Evolutionary conservation across 1,140 invertebrate species (phyloP).

Genomic region (Pseudomyrmex sp.): DNA sequence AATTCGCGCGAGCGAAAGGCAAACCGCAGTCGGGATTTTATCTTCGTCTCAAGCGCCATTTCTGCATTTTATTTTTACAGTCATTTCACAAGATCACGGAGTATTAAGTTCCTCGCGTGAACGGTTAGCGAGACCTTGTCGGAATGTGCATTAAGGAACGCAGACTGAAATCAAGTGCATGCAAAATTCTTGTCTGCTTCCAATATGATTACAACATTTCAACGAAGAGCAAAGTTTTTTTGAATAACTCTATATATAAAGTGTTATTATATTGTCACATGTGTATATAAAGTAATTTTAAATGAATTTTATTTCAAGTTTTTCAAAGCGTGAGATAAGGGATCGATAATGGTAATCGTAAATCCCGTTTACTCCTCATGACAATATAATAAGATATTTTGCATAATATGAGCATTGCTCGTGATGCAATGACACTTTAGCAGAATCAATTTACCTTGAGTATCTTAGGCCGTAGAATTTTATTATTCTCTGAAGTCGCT

Average conservation of each 20-base stretch:
- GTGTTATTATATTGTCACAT: too few relatives aligned
- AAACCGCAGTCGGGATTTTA: slow-evolving; percentile 37
- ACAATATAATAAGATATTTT: not conserved
- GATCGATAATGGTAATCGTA: slow-evolving; percentile 10
- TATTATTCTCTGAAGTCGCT: not conserved
- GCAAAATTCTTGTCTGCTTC: not conserved
- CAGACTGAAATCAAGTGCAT: not conserved
- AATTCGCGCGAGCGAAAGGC: slow-evolving; percentile 48
- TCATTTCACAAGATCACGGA: slow-evolving; percentile 16
- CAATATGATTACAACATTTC: not conserved
- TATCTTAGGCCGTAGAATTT: not conserved
- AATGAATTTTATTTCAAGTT: not conserved
- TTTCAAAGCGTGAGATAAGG: not conserved
- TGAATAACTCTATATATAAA: too few relatives aligned
- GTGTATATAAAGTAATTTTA: too few relatives aligned
- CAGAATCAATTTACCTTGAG: not conserved
- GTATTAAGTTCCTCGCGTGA: slow-evolving; percentile 21
- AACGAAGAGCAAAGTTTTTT: too few relatives aligned
- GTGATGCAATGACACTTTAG: not conserved
- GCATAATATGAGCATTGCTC: not conserved
- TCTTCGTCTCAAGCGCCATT: slow-evolving; percentile 18
- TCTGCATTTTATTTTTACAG: slow-evolving; percentile 43
- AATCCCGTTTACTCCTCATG: not conserved
- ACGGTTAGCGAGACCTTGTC: slow-evolving; percentile 1
- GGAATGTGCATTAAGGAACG: not conserved